Conservation (phyloP, 2,888 invertebrate species). For the Hirudinaria manillensis region DNA sequence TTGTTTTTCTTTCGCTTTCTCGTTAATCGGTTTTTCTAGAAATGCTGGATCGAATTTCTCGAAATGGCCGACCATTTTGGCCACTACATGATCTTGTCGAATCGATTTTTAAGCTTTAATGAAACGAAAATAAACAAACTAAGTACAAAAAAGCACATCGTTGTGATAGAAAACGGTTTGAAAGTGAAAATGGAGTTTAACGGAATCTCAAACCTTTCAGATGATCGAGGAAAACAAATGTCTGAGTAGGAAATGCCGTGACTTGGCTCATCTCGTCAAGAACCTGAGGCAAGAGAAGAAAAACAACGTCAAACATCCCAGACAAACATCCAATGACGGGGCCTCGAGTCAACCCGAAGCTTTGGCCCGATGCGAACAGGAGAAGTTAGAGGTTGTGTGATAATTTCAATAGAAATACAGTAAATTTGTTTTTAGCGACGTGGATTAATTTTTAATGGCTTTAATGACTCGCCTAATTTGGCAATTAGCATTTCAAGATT, state of each 20-base stretch:
- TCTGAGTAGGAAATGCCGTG: not conserved
- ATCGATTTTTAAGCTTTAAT: not conserved
- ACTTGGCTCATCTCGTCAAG: not conserved
- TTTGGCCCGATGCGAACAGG: not conserved
- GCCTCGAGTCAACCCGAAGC: not conserved
- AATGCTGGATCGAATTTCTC: too few relatives aligned
- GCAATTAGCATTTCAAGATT: too few relatives aligned
- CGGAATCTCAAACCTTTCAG: not conserved
- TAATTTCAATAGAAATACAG: too few relatives aligned
- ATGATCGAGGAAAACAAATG: constrained; percentile 1
- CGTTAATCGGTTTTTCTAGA: too few relatives aligned
- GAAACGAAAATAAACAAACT: not conserved
- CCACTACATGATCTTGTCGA: not conserved
- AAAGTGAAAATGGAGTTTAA: not conserved
- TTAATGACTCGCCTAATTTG: too few relatives aligned
- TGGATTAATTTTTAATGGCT: too few relatives aligned
- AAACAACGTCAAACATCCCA: not conserved
- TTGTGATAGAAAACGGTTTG: not conserved
- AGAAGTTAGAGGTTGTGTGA: not conserved
- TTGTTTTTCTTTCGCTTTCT: too few relatives aligned
- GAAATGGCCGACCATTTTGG: not conserved
- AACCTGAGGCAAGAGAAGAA: not conserved
- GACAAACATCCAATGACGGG: too few relatives aligned
- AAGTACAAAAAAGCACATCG: not conserved
- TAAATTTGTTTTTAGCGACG: too few relatives aligned